A percentile compares a stretch with the other conserved stretches of the same genome.
Conservation (phyloP, 2,113 vertebrate species). For the Bubo scandiacus region DNA sequence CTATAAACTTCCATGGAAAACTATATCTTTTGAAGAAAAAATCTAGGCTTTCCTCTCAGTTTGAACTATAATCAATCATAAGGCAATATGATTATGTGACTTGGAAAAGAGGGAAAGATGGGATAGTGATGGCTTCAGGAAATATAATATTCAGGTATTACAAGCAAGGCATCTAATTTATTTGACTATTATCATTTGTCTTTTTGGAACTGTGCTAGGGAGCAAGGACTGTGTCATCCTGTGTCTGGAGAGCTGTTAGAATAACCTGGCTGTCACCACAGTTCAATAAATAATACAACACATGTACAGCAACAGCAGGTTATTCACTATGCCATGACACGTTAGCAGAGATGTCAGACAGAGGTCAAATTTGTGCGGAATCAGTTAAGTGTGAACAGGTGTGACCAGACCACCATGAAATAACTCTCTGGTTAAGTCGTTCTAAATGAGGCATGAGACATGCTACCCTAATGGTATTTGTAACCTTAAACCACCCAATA, state of each 20-base stretch:
- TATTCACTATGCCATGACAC: neutral
- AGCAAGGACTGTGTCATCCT: neutral
- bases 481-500: neutral
- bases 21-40: neutral
- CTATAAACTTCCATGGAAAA: neutral
- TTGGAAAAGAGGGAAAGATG: neutral
- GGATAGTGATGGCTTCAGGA: neutral
- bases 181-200: neutral
- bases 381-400: constrained; percentile 44
- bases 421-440: neutral
- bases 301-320: neutral
- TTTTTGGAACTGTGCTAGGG: neutral
- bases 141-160: neutral
- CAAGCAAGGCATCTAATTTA: neutral
- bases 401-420: constrained; percentile 41
- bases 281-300: constrained; percentile 33
- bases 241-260: neutral
- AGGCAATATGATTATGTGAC: neutral
- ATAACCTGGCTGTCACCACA: neutral
- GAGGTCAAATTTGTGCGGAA: constrained; percentile 43
- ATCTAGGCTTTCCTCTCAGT: neutral
- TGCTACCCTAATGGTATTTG: neutral
- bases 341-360: constrained; percentile 3
- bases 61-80: neutral
- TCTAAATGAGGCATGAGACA: neutral